phyloP scores from a whole-genome alignment of 2,797 vertebrate species.

The Hafferia zeledoni region DNA sequence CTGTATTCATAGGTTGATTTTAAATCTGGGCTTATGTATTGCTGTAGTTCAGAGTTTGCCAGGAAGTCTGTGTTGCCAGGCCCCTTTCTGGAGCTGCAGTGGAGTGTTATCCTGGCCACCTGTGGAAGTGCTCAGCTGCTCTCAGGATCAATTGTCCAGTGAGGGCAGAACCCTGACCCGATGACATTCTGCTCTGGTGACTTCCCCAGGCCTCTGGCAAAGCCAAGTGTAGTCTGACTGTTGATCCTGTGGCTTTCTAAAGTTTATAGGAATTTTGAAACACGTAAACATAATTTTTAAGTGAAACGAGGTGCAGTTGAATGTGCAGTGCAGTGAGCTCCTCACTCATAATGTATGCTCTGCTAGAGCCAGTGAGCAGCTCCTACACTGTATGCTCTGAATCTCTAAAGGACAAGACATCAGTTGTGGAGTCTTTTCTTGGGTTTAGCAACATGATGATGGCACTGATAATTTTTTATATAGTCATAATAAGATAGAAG shows the following conservation, averaged over 20 bases:
- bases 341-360: background rate
- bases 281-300: background rate
- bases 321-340: background rate
- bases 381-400: background rate
- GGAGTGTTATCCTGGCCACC: background rate
- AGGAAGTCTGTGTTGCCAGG: background rate
- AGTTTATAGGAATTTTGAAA: background rate
- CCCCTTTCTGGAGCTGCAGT: background rate
- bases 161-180: background rate
- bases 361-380: background rate
- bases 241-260: background rate
- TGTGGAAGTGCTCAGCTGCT: fast-evolving
- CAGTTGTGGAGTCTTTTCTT: conserved; percentile 8
- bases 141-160: background rate
- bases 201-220: background rate
- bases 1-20: background rate
- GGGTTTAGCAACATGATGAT: background rate
- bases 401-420: background rate
- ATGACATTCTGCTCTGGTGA: background rate
- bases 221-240: fast-evolving
- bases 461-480: background rate
- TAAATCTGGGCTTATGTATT: background rate
- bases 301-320: background rate
- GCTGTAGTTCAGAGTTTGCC: background rate
- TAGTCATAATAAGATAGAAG: background rate